Base-by-base conservation (phyloP, 2,797 vertebrate genomes). In the Rhinella marina region DNA sequence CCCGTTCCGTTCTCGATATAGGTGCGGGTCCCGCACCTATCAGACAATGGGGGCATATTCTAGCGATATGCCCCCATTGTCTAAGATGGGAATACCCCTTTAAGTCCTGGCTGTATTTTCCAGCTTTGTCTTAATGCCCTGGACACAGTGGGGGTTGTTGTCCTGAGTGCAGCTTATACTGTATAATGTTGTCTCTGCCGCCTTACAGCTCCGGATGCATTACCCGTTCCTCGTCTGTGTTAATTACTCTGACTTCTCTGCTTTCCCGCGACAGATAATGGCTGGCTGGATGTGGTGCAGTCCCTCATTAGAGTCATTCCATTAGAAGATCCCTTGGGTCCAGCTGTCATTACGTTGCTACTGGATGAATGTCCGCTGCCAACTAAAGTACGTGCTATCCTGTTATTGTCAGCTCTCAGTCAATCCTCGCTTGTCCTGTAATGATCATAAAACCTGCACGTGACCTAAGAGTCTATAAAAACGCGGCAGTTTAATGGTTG, bases 241-340 rank as follows among this genome's bases (percentile, higher is more conserved):
- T 32, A 21, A 41, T 68, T 66, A 12, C n/a, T 7, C 19, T 76
- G 57, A 32, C 27, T 27, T n/a, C 64, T 88, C 19, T 79, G 81
- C 13, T 84, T 92, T 93, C 50, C 90, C 93, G 72, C 87, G 85
- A 89, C 92, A 99, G 98, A 99, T 95, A 98, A 98, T 90, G 98
- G 98, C 90, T 99, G 98, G 98, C 92, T 99, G 91, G 98, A 99
- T 90, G 98, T 99, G 92, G 98, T 99, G 91, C 98, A 99, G 17
- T 99, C 98, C 91, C 94, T 99, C 92, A 98, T 99, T 92, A 96
- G 98, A 94, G 98, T 99, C 92, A 99, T 99, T 93, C 98, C 98
- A 82, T 92, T 99, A 94, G 98, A 99, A 91, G 98, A 99, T 94
- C 98, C 98, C 1, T 89, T 99, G 92, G 98, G 98, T 92, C 98